These are phyloP conservation scores for Buceros bicornis DNA, from an alignment of 2,797 vertebrate genomes.

Conservation along the genomic window DNA sequence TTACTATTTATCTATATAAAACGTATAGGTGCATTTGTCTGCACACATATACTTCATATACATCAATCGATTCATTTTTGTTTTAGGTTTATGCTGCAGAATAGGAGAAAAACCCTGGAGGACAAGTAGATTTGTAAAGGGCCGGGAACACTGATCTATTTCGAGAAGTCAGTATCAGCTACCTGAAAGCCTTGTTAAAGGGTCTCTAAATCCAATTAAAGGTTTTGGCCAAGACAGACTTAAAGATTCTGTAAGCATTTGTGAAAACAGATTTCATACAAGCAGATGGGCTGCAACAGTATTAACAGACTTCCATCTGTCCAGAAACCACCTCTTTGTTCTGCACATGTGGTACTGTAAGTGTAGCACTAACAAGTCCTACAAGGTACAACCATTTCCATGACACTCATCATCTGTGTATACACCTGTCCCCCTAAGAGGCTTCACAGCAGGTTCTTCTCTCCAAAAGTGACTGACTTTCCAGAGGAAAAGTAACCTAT, in stretches of 20 bases:
- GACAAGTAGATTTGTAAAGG: not conserved
- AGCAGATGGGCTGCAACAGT: constrained; percentile 46
- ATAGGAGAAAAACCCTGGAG: not conserved
- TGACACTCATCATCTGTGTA: not conserved
- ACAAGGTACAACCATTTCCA: not conserved
- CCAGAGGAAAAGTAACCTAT: not conserved
- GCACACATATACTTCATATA: not conserved
- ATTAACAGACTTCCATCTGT: constrained; percentile 9
- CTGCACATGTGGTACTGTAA: fast-evolving
- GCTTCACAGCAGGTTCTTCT: not conserved
- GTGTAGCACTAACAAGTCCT: not conserved
- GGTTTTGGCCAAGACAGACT: constrained; percentile 46
- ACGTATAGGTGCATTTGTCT: not conserved
- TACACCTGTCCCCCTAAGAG: not conserved
- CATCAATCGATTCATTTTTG: not conserved
- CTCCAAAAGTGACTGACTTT: not conserved
- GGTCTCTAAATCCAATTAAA: constrained; percentile 61
- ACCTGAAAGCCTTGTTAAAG: not conserved
- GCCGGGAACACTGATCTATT: not conserved
- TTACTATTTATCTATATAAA: not conserved
- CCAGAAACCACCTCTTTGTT: not conserved
- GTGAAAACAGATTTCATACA: constrained; percentile 18
- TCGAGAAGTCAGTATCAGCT: not conserved
- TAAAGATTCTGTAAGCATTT: constrained; percentile 24
- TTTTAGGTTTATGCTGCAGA: not conserved